Base-by-base conservation (phyloP, 2,888 invertebrate species). In the Scaptodrosophila latifasciaeformis region DNA sequence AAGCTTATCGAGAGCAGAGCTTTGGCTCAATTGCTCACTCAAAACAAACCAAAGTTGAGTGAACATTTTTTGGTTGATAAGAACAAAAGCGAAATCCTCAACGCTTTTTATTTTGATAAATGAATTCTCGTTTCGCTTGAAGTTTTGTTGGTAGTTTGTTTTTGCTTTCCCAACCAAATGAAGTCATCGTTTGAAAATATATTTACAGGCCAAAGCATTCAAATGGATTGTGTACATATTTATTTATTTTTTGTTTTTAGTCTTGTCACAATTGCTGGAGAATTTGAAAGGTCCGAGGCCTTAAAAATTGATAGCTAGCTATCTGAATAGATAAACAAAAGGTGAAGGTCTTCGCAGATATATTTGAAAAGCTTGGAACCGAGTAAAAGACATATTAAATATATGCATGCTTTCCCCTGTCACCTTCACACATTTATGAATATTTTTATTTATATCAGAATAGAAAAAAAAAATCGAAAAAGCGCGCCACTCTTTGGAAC, bases 71-170 rank as follows among this genome's bases (percentile, higher is more conserved):
- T 46, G 59, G 10, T 42, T 64, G 64, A 64, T 64, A 64, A 64
- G 55, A 65, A 64, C n/a, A n/a, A n/a, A n/a, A n/a, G n/a, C n/a
- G n/a, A n/a, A n/a, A n/a, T n/a, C n/a, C n/a, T n/a, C n/a, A n/a
- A n/a, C n/a, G n/a, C n/a, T n/a, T n/a, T n/a, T n/a, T n/a, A 34
- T 40, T 64, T 62, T 79, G 70, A 70, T 76, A 72, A 76, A 79
- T 79, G 62, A 45, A 50, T 62, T 56, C 44, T 45, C 29, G 39
- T 42, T 60, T 48, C 34, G 62, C 17, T 42, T 31, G 51, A 51
- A 46, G 13, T 72, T 72, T 70, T 56, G 54, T 47, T 64, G 57
- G 52, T 71, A 54, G 60, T 67, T 63, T 53, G 50, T 54, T 61
- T 54, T 62, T 35, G 21, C 53, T 49, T 49, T 46, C 30, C 55